Conservation (phyloP, 2,797 vertebrate species). For the Hippocampus kuda region DNA sequence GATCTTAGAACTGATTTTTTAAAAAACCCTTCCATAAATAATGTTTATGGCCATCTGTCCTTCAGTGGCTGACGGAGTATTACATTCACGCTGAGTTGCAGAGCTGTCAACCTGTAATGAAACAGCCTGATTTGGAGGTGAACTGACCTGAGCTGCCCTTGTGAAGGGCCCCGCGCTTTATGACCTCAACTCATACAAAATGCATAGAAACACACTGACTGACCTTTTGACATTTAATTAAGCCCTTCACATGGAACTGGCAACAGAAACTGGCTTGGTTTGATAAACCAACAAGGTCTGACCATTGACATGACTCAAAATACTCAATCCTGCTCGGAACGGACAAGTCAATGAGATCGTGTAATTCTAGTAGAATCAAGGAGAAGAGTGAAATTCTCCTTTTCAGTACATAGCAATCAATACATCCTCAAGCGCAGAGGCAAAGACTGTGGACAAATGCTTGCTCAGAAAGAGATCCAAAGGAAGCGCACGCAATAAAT, state of each 20-base stretch:
- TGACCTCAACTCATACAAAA: slow-evolving; percentile 18
- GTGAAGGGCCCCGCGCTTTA: slow-evolving; percentile 3
- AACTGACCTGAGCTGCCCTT: neutral
- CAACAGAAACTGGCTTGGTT: slow-evolving; percentile 27
- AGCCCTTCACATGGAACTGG: slow-evolving; percentile 23
- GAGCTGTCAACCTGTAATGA: slow-evolving; percentile 12
- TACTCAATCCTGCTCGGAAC: neutral
- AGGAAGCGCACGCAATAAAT: slow-evolving; percentile 26
- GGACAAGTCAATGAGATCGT: neutral
- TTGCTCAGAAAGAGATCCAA: slow-evolving; percentile 15
- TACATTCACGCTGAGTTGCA: slow-evolving; percentile 5
- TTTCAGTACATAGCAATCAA: slow-evolving; percentile 1
- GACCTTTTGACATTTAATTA: slow-evolving; percentile 27
- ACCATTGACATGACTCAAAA: neutral
- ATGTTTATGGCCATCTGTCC: slow-evolving; percentile 28
- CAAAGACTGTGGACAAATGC: neutral
- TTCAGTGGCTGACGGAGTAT: slow-evolving; percentile 17
- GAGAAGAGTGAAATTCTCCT: neutral
- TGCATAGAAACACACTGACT: neutral
- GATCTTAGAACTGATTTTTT: slow-evolving; percentile 20
- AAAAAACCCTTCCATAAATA: slow-evolving; percentile 24
- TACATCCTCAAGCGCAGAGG: neutral
- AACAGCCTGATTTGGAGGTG: slow-evolving; percentile 8
- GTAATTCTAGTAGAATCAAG: neutral
- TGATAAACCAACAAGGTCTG: slow-evolving; percentile 24